Base-by-base conservation (phyloP, 2,888 invertebrate genomes). In the Phyllotreta striolata region DNA sequence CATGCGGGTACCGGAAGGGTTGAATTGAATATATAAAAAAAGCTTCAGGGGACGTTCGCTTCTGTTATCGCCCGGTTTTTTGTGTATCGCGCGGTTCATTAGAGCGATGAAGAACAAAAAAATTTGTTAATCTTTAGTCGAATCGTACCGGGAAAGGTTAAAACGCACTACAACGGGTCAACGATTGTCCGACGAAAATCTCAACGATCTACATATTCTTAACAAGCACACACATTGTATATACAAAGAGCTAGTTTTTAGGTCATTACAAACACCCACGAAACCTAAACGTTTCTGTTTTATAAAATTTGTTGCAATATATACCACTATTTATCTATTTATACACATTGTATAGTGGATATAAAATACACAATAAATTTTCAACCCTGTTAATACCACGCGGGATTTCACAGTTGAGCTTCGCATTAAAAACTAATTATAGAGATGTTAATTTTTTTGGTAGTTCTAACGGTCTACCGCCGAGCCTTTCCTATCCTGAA, bases 1-100 rank as follows among this genome's bases (percentile, higher is more conserved):
- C 76, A 78, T 79, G 76, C 78, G 78, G 79, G 78, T 70, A 76
- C 73, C 52, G 24, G 52, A 79, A 78, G 77, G 76, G 75, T 76
- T 66, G 62, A 63, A 55, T 51, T 1, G 24, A 3, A n/a, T n/a
- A n/a, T 24, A 24, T 24, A 24, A 67, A 68, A 66, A 68, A 68
- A 55, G 40, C 44, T 52, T 52, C n/a, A 60, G 67, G 66, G 69
- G 67, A 65, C n/a, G n/a, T n/a, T n/a, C n/a, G 66, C 57, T 69
- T 67, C 66, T 55, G 72, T 75, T 76, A 73, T 75, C 74, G 74
- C 74, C 75, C 74, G 74, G 74, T 64, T 73, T 72, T 73, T 72
- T 73, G 66, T 68, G 67, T 67, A 69, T 73, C 41, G 41, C 10
- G 10, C 5, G 6, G 10, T 41, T 9, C 10, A 24, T 24, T 24